Evolutionary conservation across 2,888 invertebrate species (phyloP), one percentile per base, ranked within the genome.

Genomic region (Drosophila monieri): DNA sequence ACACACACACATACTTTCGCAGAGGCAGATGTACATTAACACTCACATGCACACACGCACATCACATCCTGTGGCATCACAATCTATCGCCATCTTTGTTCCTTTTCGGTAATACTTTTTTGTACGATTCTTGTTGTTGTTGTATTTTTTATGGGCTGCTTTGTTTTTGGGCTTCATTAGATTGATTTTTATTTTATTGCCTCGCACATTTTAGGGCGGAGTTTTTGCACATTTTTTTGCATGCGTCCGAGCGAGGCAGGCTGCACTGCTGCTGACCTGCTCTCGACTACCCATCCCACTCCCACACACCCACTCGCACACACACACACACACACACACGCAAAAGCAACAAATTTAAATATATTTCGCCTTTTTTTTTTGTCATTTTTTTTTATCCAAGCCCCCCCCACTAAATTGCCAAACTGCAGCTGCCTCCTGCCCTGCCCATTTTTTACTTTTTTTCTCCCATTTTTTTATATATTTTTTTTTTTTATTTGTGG

Each of bases 221-320:
- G 90, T 91, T 91, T 91, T 91, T 90, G 73, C 88, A 87, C 85
- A 89, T 91, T 89, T 90, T 89, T 90, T 90, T 88, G 43, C 66
- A 55, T 68, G 78, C 72, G 76, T 66, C 55, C 61, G 81, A 80
- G 72, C 58, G 88, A 81, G 83, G 58, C 67, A 78, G 70, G 60
- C 10, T 46, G 58, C 72, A 57, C 15, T 43, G 21, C 21, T 43
- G 43, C 32, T 49, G 46, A 65, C 49, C 70, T 70, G 64, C 73
- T 75, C 74, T 57, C 74, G n/a, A 5, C 35, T 35, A 12, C 69
- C 79, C 57, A 10, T 37, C 51, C 32, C 55, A 15, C 32, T 27
- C 57, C 61, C 35, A 70, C 75, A 61, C 54, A 25, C 62, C 57
- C 56, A 57, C 61, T 57, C 59, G 53, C 66, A 35, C 54, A 39